These are phyloP conservation scores for Anolis apletophallus DNA, from an alignment of 2,797 vertebrate species.

Conservation along the genomic window DNA sequence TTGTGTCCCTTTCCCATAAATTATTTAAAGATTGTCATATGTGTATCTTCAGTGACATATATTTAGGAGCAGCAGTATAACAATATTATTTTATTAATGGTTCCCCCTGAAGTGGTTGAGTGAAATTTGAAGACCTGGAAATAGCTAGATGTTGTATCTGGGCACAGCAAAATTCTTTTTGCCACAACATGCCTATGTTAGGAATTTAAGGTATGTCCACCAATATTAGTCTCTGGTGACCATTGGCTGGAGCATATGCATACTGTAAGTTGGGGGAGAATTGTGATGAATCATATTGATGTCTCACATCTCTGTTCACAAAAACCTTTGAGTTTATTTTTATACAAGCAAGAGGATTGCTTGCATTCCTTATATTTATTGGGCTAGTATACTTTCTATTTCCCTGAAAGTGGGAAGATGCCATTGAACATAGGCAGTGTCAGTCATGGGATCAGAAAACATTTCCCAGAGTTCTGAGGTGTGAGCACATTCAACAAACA, in stretches of 20 bases:
- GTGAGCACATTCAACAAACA: background rate
- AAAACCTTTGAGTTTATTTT: background rate
- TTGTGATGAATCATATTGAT: background rate
- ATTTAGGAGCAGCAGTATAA: background rate
- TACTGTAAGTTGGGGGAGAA: background rate
- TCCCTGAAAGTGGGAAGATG: background rate
- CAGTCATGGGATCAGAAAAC: background rate
- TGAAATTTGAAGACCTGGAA: background rate
- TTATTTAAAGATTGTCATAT: background rate
- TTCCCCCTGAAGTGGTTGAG: background rate
- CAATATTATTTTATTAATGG: background rate
- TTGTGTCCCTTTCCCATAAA: background rate
- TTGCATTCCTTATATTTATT: background rate
- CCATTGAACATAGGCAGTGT: background rate
- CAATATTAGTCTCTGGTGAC: background rate
- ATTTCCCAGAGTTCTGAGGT: background rate
- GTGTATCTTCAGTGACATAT: background rate
- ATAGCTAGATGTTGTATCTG: slow-evolving; percentile 10
- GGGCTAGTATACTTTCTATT: background rate
- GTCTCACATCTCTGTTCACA: background rate
- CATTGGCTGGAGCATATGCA: background rate
- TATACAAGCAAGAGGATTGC: background rate
- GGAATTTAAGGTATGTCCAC: slow-evolving; percentile 22
- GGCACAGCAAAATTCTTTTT: slow-evolving; percentile 1
- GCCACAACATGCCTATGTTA: slow-evolving; percentile 6